Conservation (phyloP, 2,113 vertebrate species). For the Pygoscelis adeliae region DNA sequence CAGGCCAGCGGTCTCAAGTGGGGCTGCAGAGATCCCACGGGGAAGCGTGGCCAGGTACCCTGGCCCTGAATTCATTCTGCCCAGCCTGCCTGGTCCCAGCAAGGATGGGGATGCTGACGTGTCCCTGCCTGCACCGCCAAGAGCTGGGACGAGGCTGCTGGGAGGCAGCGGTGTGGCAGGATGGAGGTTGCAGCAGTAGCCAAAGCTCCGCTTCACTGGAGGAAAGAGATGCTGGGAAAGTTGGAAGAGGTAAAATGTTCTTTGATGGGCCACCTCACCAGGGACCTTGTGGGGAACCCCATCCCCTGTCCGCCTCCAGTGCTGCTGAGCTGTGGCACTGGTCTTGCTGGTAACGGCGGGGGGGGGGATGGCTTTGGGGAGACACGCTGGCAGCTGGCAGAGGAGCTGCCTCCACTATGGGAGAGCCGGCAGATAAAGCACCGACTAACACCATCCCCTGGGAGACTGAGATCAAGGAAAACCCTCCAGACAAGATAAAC, state of each 20-base stretch:
- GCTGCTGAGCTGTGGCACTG: not conserved
- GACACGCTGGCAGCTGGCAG: accelerated
- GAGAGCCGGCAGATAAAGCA: not conserved
- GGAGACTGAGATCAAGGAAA: constrained; percentile 19
- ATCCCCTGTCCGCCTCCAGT: not conserved
- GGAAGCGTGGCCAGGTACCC: not conserved
- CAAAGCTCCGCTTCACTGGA: not conserved
- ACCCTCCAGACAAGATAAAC: constrained; percentile 48
- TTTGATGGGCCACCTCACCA: not conserved
- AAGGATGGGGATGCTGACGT: accelerated
- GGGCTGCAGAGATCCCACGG: not conserved
- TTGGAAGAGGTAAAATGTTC: not conserved
- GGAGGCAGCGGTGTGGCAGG: not conserved
- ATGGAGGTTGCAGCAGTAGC: not conserved
- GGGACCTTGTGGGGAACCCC: not conserved
- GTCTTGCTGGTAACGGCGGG: accelerated
- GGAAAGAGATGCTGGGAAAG: not conserved
- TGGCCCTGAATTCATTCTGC: not conserved
- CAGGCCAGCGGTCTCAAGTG: accelerated
- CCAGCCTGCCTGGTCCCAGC: not conserved
- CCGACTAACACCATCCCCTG: not conserved
- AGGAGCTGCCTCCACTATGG: accelerated
- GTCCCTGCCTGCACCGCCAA: not conserved
- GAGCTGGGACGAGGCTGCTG: not conserved
- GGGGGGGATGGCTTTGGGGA: not conserved